Conservation (phyloP, 1,140 invertebrate species). For the Gonioctena quinquepunctata region DNA sequence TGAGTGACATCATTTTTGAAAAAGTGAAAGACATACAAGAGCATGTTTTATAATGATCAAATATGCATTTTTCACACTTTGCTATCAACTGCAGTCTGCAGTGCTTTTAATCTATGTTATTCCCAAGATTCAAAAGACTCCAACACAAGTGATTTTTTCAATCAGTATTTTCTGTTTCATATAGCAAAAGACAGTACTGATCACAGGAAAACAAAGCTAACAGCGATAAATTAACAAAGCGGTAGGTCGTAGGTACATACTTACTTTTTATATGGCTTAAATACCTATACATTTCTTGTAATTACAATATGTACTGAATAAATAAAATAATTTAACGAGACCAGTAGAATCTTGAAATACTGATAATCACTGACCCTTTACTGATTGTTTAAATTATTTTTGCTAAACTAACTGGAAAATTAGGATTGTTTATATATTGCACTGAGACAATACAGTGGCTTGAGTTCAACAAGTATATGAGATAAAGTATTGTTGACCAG, state of each 20-base stretch:
- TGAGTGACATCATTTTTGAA: too few species aligned
- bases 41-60: too few species aligned
- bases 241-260: slow-evolving; percentile 25
- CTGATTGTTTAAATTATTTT: neutral
- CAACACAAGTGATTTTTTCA: too few species aligned
- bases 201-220: slow-evolving; percentile 26
- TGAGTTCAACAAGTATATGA: neutral
- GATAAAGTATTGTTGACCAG: neutral
- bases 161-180: too few species aligned
- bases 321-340: slow-evolving; percentile 52
- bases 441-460: slow-evolving; percentile 35
- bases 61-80: too few species aligned
- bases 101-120: too few species aligned
- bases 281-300: slow-evolving; percentile 39
- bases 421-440: slow-evolving; percentile 38
- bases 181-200: slow-evolving; percentile 2
- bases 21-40: too few species aligned
- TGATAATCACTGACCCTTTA: slow-evolving; percentile 52
- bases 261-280: slow-evolving; percentile 29
- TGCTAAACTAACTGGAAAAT: slow-evolving; percentile 18
- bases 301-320: slow-evolving; percentile 48
- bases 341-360: slow-evolving; percentile 49
- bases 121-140: too few species aligned
- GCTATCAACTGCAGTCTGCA: too few species aligned
- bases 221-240: slow-evolving; percentile 32